phyloP scores from a whole-genome alignment of 2,113 vertebrate genomes.

The Eolophus roseicapilla region DNA sequence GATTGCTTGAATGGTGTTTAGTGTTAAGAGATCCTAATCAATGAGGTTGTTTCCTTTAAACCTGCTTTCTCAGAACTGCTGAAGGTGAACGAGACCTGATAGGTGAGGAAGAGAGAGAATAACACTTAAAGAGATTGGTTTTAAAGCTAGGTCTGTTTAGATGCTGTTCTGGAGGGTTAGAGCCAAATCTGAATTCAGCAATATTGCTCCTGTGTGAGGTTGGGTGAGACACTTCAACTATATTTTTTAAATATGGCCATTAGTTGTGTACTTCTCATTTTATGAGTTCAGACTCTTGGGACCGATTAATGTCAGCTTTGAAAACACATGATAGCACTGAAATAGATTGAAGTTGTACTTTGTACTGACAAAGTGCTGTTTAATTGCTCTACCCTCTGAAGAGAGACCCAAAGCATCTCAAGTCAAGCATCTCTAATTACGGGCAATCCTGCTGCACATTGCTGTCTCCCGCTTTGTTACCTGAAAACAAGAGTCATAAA shows the following conservation, averaged over 20 bases:
- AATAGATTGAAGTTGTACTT: conserved; percentile 60
- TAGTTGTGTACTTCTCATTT: conserved; percentile 50
- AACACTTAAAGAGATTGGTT: not conserved
- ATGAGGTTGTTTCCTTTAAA: not conserved
- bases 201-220: not conserved
- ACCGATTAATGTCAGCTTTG: conserved; percentile 51
- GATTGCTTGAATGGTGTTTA: not conserved
- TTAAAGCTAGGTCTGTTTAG: not conserved
- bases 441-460: not conserved
- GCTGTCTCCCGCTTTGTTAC: not conserved
- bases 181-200: not conserved
- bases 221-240: not conserved
- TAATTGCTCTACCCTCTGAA: conserved; percentile 59
- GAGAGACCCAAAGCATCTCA: conserved; percentile 47
- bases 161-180: not conserved
- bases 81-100: not conserved
- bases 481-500: not conserved
- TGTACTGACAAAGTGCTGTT: conserved; percentile 60
- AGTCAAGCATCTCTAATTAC: conserved; percentile 36
- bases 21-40: not conserved
- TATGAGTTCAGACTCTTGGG: conserved; percentile 44
- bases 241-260: not conserved
- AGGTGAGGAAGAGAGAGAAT: not conserved
- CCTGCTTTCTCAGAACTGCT: not conserved
- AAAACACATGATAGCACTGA: conserved; percentile 46